These are phyloP conservation scores for Rhabditoides inermis DNA, from an alignment of 2,888 invertebrate genomes.

Conservation along the genomic window DNA sequence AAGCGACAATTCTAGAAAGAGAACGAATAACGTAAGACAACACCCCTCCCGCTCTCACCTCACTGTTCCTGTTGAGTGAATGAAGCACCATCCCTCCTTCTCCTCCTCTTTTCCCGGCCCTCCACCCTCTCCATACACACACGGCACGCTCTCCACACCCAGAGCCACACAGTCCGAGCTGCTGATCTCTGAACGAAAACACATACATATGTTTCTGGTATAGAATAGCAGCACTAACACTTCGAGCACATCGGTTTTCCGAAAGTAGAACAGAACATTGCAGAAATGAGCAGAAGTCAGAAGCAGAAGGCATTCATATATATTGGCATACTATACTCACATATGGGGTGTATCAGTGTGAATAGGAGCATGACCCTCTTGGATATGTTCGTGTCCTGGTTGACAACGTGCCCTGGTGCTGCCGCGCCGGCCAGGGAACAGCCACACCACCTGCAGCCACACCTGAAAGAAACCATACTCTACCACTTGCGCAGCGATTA, in stretches of 20 bases:
- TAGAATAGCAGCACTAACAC: too few relatives aligned
- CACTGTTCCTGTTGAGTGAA: conserved; percentile 37
- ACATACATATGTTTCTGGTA: too few relatives aligned
- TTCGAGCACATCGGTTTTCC: too few relatives aligned
- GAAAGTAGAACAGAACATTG: too few relatives aligned
- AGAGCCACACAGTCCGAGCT: conserved; percentile 44
- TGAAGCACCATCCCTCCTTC: conserved; percentile 19
- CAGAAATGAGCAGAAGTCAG: conserved; percentile 1
- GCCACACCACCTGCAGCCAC: conserved; percentile 92
- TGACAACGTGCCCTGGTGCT: too few relatives aligned
- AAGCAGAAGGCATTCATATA: too few relatives aligned
- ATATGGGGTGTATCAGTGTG: conserved; percentile 86
- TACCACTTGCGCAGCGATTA: too few relatives aligned
- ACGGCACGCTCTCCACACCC: conserved; percentile 43
- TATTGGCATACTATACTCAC: too few relatives aligned
- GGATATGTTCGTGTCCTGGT: too few relatives aligned
- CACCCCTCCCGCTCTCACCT: conserved; percentile 32
- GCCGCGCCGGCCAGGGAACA: conserved; percentile 63
- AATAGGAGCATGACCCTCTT: conserved; percentile 99
- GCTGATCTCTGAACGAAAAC: conserved; percentile 35
- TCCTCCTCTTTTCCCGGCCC: conserved; percentile 3
- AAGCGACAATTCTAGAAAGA: conserved; percentile 7
- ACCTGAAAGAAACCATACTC: conserved; percentile 68
- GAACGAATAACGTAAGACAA: neutral
- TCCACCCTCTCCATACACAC: too few relatives aligned